Evolutionary conservation across 2,888 invertebrate genomes (phyloP).

Genomic region (Tetragnatha montana): DNA sequence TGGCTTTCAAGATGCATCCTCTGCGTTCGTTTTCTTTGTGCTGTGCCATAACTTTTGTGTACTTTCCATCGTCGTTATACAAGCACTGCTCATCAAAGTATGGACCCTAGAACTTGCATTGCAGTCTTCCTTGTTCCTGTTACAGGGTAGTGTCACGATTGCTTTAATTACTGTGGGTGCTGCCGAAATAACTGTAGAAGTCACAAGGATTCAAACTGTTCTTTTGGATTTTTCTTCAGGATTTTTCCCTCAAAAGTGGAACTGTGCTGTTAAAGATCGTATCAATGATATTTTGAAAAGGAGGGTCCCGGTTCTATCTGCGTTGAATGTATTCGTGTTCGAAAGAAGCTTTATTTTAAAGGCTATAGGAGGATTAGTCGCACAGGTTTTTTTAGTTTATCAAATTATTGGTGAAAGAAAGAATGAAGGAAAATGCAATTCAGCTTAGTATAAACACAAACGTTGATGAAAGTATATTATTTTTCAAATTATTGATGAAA

Average conservation of each 20-base stretch:
- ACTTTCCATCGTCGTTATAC: not conserved
- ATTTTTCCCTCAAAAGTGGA: not conserved
- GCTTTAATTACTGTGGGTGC: not conserved
- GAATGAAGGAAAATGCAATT: too few relatives aligned
- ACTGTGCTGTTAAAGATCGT: not conserved
- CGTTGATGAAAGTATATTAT: too few relatives aligned
- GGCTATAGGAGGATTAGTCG: not conserved
- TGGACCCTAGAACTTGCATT: not conserved
- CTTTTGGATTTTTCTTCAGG: constrained; percentile 2
- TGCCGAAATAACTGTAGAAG: not conserved
- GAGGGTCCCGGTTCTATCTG: not conserved
- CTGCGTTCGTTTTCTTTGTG: not conserved
- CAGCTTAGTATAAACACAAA: too few relatives aligned
- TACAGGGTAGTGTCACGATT: not conserved
- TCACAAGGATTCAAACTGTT: not conserved
- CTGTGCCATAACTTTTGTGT: not conserved
- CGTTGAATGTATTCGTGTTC: constrained; percentile 1
- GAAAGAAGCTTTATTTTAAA: constrained; percentile 16
- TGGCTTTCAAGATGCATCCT: not conserved
- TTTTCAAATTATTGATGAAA: not conserved
- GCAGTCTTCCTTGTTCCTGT: not conserved
- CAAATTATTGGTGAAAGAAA: not conserved
- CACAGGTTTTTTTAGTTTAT: not conserved
- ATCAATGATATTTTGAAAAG: not conserved
- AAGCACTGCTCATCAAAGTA: not conserved